These are phyloP conservation scores for Lordiphosa stackelbergi DNA, from an alignment of 1,140 invertebrate genomes.

Conservation along the genomic window DNA sequence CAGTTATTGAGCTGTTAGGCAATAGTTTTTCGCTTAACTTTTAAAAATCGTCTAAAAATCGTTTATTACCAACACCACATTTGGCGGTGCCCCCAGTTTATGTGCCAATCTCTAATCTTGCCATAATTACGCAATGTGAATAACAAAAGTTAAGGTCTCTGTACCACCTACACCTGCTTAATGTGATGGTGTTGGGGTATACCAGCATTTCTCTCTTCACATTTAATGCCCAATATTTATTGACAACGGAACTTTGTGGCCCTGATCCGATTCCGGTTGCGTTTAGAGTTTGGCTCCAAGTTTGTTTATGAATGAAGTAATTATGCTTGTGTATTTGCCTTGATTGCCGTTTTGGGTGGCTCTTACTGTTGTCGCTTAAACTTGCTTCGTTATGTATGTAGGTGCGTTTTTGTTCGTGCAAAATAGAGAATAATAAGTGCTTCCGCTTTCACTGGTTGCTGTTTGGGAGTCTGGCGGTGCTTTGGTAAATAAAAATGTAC, in stretches of 20 bases:
- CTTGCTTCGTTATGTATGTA: slow-evolving; percentile 32
- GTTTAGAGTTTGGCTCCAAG: slow-evolving; percentile 10
- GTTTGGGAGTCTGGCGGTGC: slow-evolving; percentile 38
- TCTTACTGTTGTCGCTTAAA: slow-evolving; percentile 30
- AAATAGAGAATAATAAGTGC: slow-evolving; percentile 56
- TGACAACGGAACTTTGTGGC: slow-evolving; percentile 32
- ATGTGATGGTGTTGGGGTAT: slow-evolving; percentile 16
- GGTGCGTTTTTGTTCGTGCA: slow-evolving; percentile 39
- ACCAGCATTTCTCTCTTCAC: slow-evolving; percentile 9
- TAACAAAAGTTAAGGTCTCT: background rate
- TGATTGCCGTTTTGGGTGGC: slow-evolving; percentile 26
- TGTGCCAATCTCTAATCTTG: too few species aligned
- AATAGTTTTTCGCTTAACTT: background rate
- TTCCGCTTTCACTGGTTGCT: slow-evolving; percentile 60
- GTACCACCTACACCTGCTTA: background rate
- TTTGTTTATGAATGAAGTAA: slow-evolving; percentile 49
- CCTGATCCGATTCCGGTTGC: slow-evolving; percentile 60
- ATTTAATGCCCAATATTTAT: slow-evolving; percentile 46
- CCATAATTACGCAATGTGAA: too few species aligned
- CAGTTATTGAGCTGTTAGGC: too few species aligned
- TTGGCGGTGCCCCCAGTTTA: too few species aligned
- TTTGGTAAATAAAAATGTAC: slow-evolving; percentile 28
- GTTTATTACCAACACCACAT: too few species aligned
- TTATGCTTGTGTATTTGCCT: slow-evolving; percentile 35
- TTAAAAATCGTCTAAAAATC: slow-evolving; percentile 11